Base-by-base conservation (phyloP, 2,888 invertebrate genomes). In the Amorpha juglandis region DNA sequence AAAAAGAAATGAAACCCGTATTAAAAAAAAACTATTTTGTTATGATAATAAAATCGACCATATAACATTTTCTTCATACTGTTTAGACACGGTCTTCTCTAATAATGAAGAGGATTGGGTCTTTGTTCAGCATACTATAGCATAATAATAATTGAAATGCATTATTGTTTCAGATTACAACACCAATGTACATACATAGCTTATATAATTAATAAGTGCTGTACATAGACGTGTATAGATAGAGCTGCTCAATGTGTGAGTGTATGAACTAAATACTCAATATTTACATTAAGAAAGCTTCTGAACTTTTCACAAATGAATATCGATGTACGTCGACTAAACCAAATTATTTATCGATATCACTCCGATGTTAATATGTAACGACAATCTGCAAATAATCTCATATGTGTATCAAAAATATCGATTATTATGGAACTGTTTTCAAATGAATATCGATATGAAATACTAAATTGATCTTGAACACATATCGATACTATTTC, bases 211-310 rank as follows among this genome's bases (percentile, higher is more conserved):
- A 55, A 69, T 77, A 78, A 78, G 76, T 76, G 78, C 76, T 83
- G 83, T 82, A 80, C 69, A 80, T 80, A 82, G 69, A 66, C 67
- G 63, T 64, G 64, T 71, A 27, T 27, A 27, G 27, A 27, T 27
- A 69, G 75, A 76, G 75, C 85, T 86, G 88, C 87, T 86, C 84
- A 86, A 87, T 79, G 74, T 77, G 79, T 45, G 45, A 45, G 45
- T 83, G 35, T 65, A 47, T 33, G 47, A 53, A 53, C 48, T 58
- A 35, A 35, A 58, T 58, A 58, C 58, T 42, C 42, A 42, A 42
- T 33, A 42, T 38, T 45, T 38, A 58, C 11, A 42, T 19, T 58
- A 42, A 11, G 58, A 14, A 16, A 27, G 16, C 50, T 42, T 73
- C 68, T 62, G 0, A 14, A 27, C 72, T 74, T 65, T 74, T 69